Evolutionary conservation across 2,797 vertebrate genomes (phyloP).

Genomic region (Schizopygopsis pylzovi): DNA sequence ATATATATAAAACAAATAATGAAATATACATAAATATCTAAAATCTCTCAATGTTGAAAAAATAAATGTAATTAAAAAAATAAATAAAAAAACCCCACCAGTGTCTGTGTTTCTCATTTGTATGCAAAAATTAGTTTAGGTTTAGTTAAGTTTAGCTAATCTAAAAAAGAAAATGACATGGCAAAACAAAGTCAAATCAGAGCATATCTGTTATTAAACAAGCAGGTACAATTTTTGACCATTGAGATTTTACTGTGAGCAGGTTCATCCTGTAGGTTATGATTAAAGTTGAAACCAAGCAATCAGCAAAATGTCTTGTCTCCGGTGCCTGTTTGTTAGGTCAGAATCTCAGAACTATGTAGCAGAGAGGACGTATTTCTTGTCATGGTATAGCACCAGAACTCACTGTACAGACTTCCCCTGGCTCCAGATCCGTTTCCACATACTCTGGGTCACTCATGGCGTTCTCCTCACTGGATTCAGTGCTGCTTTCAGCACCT

Average conservation of each 20-base stretch:
- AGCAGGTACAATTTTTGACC: background rate
- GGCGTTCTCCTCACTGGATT: constrained; percentile 74
- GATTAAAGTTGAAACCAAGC: background rate
- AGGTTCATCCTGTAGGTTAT: background rate
- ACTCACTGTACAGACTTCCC: constrained; percentile 79
- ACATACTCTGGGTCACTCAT: constrained; percentile 74
- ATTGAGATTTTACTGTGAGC: background rate
- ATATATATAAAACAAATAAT: background rate
- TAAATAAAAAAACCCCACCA: background rate
- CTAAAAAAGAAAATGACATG: background rate
- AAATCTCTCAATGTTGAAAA: background rate
- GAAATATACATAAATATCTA: background rate
- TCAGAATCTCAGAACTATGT: background rate
- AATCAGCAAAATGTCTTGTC: constrained; percentile 6
- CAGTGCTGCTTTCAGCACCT: constrained; percentile 66
- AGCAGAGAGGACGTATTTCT: background rate
- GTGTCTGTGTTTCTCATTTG: background rate
- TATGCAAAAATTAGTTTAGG: background rate
- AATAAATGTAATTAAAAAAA: background rate
- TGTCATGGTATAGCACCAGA: constrained; percentile 40
- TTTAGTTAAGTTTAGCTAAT: background rate
- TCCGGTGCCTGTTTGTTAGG: background rate
- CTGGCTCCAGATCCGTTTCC: constrained; percentile 79
- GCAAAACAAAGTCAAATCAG: background rate
- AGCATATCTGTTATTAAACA: constrained; percentile 1